Conservation (phyloP, 2,888 invertebrate species). For the Alsophila aescularia region DNA sequence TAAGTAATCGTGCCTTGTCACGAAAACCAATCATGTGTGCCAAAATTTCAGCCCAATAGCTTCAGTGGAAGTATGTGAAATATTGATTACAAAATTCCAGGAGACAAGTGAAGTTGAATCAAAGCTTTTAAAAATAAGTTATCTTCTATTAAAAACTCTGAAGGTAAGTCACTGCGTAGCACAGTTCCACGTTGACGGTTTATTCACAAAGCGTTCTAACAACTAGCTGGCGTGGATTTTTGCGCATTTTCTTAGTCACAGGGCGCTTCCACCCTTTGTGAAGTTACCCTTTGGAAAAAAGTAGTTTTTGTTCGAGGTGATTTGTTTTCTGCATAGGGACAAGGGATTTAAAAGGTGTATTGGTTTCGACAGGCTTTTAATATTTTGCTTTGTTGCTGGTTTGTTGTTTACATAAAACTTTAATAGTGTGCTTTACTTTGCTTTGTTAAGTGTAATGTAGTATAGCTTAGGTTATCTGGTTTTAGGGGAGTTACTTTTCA, state of each 20-base stretch:
- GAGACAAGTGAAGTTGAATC: no score
- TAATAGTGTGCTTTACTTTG: not conserved
- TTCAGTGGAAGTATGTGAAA: no score
- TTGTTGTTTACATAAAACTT: not conserved
- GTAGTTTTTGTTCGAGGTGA: slow-evolving; percentile 36
- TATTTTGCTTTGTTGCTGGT: slow-evolving; percentile 18
- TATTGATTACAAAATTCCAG: no score
- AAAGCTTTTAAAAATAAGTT: no score
- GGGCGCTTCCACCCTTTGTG: slow-evolving; percentile 30
- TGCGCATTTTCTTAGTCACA: slow-evolving; percentile 30
- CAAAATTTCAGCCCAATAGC: no score
- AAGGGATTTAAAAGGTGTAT: slow-evolving; percentile 25
- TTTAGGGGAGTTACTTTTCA: no score
- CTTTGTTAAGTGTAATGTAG: no score
- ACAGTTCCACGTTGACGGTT: slow-evolving; percentile 24
- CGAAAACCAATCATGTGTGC: no score
- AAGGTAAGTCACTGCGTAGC: not conserved
- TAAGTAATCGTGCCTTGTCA: no score
- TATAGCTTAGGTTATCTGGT: no score
- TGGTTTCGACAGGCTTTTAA: slow-evolving; percentile 25
- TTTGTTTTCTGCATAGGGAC: slow-evolving; percentile 31
- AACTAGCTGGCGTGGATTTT: slow-evolving; percentile 42
- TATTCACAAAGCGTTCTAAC: slow-evolving; percentile 42
- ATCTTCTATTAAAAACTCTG: no score
- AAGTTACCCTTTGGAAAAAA: slow-evolving; percentile 33